phyloP scores from a whole-genome alignment of 2,888 invertebrate species.

The Muscina levida region DNA sequence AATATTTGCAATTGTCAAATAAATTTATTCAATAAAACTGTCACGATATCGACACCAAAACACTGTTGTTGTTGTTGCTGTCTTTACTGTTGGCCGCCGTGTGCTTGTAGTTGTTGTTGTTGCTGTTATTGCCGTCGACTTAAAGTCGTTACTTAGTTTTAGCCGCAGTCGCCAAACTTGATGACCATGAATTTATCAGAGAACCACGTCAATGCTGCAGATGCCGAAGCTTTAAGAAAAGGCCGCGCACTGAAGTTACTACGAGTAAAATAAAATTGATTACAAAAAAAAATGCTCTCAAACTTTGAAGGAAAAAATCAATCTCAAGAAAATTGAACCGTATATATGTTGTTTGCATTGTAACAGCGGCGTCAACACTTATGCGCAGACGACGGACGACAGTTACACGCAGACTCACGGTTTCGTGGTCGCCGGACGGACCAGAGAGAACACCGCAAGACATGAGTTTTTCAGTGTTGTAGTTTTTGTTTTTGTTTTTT shows the following conservation, averaged over 20 bases:
- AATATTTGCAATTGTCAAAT: conserved; percentile 55
- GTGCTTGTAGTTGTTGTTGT: conserved; percentile 29
- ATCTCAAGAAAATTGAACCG: conserved; percentile 15
- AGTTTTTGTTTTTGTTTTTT: background rate
- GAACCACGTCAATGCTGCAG: conserved; percentile 59
- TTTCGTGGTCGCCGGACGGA: background rate
- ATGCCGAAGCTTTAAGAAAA: background rate
- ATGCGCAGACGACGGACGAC: background rate
- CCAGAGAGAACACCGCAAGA: background rate
- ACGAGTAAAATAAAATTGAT: conserved; percentile 33
- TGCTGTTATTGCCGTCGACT: conserved; percentile 23
- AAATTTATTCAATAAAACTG: conserved; percentile 68
- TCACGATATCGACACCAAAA: conserved; percentile 66
- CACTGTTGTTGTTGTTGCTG: conserved; percentile 33
- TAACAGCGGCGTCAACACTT: background rate
- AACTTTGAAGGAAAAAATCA: conserved; percentile 22
- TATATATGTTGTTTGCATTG: conserved; percentile 8
- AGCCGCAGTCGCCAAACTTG: conserved; percentile 65
- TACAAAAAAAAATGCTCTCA: conserved; percentile 5
- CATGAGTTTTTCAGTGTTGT: conserved; percentile 15
- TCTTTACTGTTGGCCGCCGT: conserved; percentile 9
- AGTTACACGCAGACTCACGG: background rate
- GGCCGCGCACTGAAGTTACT: background rate
- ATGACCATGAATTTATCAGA: conserved; percentile 67
- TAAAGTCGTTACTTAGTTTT: conserved; percentile 36